Base-by-base conservation (phyloP, 2,113 vertebrate genomes). In the Tor tambroides region DNA sequence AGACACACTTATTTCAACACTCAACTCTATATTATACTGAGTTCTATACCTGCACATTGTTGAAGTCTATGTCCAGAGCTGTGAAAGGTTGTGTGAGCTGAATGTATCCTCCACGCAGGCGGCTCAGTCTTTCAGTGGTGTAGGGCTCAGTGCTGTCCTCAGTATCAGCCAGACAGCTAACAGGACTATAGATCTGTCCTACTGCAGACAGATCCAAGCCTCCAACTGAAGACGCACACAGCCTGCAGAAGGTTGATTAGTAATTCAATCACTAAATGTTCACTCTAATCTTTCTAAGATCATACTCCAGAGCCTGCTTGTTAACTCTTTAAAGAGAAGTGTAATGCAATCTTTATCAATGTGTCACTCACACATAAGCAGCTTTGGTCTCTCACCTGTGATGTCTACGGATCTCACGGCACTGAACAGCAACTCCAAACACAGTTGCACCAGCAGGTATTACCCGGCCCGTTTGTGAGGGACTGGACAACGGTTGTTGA, bases 111-210 rank as follows among this genome's bases (percentile, higher is more conserved):
- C 97, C 97, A 9, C 96, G 96, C 88, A 98, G 85, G 83, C 94
- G 94, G 93, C 96, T 98, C 88, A 99, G 96, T 84, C 97, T 96
- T 92, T 99, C 98, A 0, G 98, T 99, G 82, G 97, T 98, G 88
- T 99, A 99, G 15, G 98, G 98, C 91, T 99, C 98, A 7, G 95
- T 86, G 35, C 95, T 94, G 86, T 98, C 97, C 65, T 97, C 97
- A 0, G 94, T 92, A 83, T 94, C 96, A 8, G 89, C 85, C 85
- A 91, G 93, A 89, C 93, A 94, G 0, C 90, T 95, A 0, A 97
- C 96, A 0, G 96, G 96, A 88, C 98, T 98, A 26, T 94, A 95
- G 89, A 99, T 96, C 69, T 94, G 93, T 85, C 97, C 94, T 15
- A 93, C 93, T 65, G 89, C 85, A 63, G 94, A 89, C 90, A 98